phyloP scores from a whole-genome alignment of 1,140 invertebrate species.

The Monomorium pharaonis region DNA sequence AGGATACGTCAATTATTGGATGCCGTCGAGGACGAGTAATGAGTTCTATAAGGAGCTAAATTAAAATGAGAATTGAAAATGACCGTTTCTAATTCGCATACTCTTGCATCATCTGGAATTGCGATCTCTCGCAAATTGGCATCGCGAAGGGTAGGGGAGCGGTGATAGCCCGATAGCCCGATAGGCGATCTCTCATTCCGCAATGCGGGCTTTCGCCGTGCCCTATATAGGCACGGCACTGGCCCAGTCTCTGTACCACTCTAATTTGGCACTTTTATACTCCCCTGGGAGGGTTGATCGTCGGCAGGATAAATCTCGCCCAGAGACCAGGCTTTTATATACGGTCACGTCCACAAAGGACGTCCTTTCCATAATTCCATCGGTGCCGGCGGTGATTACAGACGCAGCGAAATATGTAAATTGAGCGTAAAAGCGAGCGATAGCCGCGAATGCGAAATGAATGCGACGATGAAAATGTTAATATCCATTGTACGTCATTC shows the following conservation, averaged over 20 bases:
- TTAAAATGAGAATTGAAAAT: slow-evolving; percentile 29
- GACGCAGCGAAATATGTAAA: slow-evolving; percentile 49
- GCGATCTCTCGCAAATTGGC: slow-evolving; percentile 68
- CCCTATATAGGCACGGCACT: slow-evolving; percentile 53
- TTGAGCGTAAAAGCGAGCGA: slow-evolving; percentile 55
- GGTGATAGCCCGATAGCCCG: slow-evolving; percentile 68
- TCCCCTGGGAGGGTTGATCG: slow-evolving; percentile 49
- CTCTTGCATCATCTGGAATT: slow-evolving; percentile 45
- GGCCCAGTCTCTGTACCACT: slow-evolving; percentile 57
- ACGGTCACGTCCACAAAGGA: slow-evolving; percentile 56
- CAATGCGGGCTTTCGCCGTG: slow-evolving; percentile 70
- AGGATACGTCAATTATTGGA: neutral
- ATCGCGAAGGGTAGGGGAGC: slow-evolving; percentile 35
- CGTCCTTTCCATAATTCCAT: slow-evolving; percentile 54
- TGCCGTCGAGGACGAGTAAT: neutral
- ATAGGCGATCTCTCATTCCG: slow-evolving; percentile 73
- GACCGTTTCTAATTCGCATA: slow-evolving; percentile 22
- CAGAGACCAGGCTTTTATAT: slow-evolving; percentile 53
- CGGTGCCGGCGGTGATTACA: slow-evolving; percentile 41
- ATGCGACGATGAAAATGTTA: slow-evolving; percentile 45
- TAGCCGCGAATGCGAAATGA: slow-evolving; percentile 18
- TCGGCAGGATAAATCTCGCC: slow-evolving; percentile 52
- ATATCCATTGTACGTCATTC: slow-evolving; percentile 20
- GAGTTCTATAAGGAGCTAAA: neutral
- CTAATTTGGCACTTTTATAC: slow-evolving; percentile 61